Evolutionary conservation across 2,888 invertebrate genomes (phyloP), one percentile per base, ranked within the genome.

Genomic region (Theretra japonica): DNA sequence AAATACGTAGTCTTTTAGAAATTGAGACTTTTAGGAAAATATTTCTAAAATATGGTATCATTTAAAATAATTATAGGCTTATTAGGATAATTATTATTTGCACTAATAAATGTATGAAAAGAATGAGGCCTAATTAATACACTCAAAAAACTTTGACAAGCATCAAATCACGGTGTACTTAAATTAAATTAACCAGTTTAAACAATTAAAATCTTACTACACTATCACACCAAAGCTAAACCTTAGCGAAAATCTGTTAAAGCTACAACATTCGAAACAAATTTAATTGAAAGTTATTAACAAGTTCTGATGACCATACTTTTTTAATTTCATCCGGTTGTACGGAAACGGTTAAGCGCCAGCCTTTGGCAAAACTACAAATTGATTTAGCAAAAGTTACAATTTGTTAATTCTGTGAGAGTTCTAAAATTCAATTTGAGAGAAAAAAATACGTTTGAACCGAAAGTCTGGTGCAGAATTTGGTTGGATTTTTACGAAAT

Each of bases 201-300:
- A 53, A 53, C 5, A 53, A 53, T n/a, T 53, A n/a, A n/a, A 53
- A 6, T 53, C 50, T 53, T n/a, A 19, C n/a, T 53, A n/a, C 53
- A 53, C 19, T 19, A n/a, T n/a, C 19, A 53, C n/a, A 19, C 53
- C n/a, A n/a, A 19, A 53, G n/a, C n/a, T 1, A 6, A 53, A 53
- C n/a, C 53, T 53, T n/a, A 41, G 53, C 53, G 4, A 53, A 53
- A 53, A 53, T 53, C 53, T n/a, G 53, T n/a, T 53, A 53, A 53
- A 53, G 53, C n/a, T 53, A 53, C 41, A 41, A 15, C 53, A 53
- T 53, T n/a, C n/a, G 53, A 53, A 53, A 53, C 53, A 53, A 53
- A 53, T 53, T 53, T 53, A 53, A 53, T 53, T 53, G 53, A 53
- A 53, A 53, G 53, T 53, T 53, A 53, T 53, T n/a, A 53, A 53